Conservation (phyloP, 1,140 invertebrate genomes). For the Acromyrmex heyeri region DNA sequence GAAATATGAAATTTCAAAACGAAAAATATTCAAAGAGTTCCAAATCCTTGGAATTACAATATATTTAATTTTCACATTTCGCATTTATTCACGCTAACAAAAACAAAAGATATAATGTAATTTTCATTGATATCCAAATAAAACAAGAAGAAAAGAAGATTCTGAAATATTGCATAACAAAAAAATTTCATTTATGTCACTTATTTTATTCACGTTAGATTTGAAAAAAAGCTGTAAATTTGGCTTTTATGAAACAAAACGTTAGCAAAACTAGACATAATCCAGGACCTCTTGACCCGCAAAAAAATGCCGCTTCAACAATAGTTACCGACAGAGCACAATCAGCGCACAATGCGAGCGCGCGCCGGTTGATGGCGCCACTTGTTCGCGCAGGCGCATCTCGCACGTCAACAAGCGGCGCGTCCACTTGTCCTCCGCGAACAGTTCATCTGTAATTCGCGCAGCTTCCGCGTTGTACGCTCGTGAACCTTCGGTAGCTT, state of each 20-base stretch:
- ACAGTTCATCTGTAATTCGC: slow-evolving; percentile 56
- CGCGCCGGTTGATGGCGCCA: slow-evolving; percentile 52
- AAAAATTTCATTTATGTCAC: background rate
- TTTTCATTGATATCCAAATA: background rate
- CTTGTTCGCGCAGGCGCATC: slow-evolving; percentile 1
- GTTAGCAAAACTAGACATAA: background rate
- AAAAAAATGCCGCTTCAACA: too few relatives aligned
- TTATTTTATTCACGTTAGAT: background rate
- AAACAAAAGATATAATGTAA: background rate
- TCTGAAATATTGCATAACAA: background rate
- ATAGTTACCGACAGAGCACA: slow-evolving; percentile 51
- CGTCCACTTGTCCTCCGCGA: slow-evolving; percentile 9
- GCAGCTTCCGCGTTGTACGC: slow-evolving; percentile 27
- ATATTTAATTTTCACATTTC: background rate
- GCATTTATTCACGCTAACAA: background rate
- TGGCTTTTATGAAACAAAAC: background rate
- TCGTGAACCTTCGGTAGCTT: slow-evolving; percentile 56
- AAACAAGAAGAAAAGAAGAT: background rate
- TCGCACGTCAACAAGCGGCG: background rate
- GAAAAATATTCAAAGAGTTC: background rate
- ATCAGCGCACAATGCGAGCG: background rate
- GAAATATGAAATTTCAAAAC: background rate
- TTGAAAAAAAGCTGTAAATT: background rate
- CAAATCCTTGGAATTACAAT: background rate
- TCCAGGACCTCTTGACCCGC: slow-evolving; percentile 16